Conservation (phyloP, 2,797 vertebrate species). For the Enteromius argenteus region DNA sequence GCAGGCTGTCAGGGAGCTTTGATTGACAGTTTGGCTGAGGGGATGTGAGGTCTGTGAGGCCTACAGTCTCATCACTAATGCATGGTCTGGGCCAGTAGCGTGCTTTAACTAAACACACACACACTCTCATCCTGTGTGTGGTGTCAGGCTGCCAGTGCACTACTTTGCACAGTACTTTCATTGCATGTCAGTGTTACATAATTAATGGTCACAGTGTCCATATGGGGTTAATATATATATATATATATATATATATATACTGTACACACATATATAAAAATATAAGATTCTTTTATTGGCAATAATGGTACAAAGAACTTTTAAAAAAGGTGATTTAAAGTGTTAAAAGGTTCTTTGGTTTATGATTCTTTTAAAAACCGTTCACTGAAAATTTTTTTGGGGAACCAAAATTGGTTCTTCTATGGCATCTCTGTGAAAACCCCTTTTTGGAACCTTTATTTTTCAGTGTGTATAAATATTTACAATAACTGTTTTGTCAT, state of each 20-base stretch:
- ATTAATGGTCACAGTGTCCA: conserved; percentile 68
- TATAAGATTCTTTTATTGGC: no score
- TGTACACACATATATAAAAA: no score
- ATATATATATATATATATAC: neutral
- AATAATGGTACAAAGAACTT: no score
- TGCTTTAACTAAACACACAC: conserved; percentile 81
- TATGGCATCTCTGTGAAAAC: no score
- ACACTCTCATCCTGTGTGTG: conserved; percentile 67
- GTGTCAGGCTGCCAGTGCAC: conserved; percentile 72
- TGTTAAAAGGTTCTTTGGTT: no score
- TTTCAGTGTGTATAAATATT: no score
- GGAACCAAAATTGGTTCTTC: no score
- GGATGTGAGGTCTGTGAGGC: conserved; percentile 56
- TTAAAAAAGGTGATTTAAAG: no score
- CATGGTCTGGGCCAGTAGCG: conserved; percentile 74
- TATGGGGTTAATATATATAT: neutral
- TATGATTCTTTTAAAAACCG: no score
- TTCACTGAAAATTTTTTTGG: no score
- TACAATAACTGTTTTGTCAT: no score
- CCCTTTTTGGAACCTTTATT: no score
- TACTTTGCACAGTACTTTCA: conserved; percentile 62
- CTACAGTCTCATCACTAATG: conserved; percentile 75
- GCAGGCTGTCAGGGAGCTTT: conserved; percentile 63
- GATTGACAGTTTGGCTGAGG: conserved; percentile 61
- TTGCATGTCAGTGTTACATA: conserved; percentile 72